Evolutionary conservation across 2,797 vertebrate species (phyloP).

Genomic region (Tragopan temminckii): DNA sequence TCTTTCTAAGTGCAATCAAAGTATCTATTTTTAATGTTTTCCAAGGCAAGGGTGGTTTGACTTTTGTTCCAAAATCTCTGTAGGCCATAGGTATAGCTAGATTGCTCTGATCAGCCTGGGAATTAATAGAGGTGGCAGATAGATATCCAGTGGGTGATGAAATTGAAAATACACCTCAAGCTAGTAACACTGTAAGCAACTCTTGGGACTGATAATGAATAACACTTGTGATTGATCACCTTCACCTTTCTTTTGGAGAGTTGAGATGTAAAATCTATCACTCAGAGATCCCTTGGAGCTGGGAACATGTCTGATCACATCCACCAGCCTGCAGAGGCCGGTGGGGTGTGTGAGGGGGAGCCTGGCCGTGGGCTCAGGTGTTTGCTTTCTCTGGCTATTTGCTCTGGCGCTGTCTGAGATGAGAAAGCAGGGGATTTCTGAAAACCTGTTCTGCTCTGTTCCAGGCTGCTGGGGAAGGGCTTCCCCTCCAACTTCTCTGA

Average conservation of each 20-base stretch:
- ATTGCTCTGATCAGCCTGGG: not conserved
- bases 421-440: conserved; percentile 3
- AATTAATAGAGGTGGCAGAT: not conserved
- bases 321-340: not conserved
- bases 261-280: not conserved
- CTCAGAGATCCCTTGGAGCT: not conserved
- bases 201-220: not conserved
- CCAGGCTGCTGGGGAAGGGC: not conserved
- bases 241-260: not conserved
- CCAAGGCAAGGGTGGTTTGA: not conserved
- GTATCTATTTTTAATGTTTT: not conserved
- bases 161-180: not conserved
- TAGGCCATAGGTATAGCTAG: not conserved
- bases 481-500: not conserved
- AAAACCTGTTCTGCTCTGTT: not conserved
- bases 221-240: not conserved
- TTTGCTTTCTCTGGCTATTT: not conserved
- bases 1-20: not conserved
- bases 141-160: not conserved
- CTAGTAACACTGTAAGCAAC: not conserved
- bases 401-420: not conserved
- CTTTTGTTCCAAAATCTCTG: not conserved
- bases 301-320: not conserved
- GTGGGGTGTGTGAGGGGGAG: not conserved
- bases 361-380: not conserved